Evolutionary conservation across 2,888 invertebrate genomes (phyloP).

Genomic region (Hyles lineata): DNA sequence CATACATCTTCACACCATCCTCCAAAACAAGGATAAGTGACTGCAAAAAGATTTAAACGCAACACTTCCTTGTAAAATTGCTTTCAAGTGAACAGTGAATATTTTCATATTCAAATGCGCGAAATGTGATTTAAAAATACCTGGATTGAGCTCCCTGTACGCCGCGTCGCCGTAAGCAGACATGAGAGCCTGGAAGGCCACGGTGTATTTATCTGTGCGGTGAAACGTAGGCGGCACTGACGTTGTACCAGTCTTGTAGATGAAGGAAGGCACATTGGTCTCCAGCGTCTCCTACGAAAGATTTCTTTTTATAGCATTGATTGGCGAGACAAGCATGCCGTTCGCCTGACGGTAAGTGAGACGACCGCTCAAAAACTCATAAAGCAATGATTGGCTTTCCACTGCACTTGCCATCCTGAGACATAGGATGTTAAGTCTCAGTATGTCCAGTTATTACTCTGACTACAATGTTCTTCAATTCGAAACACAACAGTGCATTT

Average conservation of each 20-base stretch:
- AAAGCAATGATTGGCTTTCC: too few relatives aligned
- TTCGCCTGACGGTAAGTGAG: too few relatives aligned
- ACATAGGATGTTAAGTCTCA: too few relatives aligned
- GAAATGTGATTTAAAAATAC: slow-evolving; percentile 62
- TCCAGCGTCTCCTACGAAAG: slow-evolving; percentile 71
- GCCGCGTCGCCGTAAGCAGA: slow-evolving; percentile 96
- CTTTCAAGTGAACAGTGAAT: not conserved
- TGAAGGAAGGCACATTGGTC: slow-evolving; percentile 93
- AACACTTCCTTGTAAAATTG: not conserved
- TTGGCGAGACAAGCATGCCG: too few relatives aligned
- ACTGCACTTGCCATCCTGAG: too few relatives aligned
- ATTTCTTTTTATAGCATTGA: too few relatives aligned
- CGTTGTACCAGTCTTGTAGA: slow-evolving; percentile 89
- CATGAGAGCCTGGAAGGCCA: slow-evolving; percentile 95
- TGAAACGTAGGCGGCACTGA: slow-evolving; percentile 94
- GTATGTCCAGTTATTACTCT: too few relatives aligned
- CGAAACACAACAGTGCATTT: too few relatives aligned
- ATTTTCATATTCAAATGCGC: not conserved
- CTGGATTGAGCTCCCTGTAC: slow-evolving; percentile 96
- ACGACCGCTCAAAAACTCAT: too few relatives aligned
- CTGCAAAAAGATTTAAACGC: not conserved
- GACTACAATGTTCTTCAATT: too few relatives aligned
- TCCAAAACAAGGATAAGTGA: too few relatives aligned
- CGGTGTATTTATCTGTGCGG: slow-evolving; percentile 95
- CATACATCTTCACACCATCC: too few relatives aligned